A percentile compares a stretch with the other conserved stretches of the same genome.
Evolutionary conservation across 2,113 vertebrate genomes (phyloP).

Genomic region (Oenanthe melanoleuca): DNA sequence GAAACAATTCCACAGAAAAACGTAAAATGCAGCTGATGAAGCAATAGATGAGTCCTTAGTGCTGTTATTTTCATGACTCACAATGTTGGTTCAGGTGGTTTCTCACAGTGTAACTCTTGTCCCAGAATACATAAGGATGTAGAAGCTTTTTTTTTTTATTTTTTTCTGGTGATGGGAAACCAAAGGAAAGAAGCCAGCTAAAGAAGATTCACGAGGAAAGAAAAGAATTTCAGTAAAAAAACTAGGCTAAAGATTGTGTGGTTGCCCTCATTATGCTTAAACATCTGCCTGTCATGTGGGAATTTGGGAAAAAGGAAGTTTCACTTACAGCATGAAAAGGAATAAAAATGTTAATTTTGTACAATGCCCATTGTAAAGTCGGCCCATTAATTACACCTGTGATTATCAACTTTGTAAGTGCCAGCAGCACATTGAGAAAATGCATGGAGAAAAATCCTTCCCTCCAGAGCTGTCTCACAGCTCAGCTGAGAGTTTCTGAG

Average conservation of each 20-base stretch:
- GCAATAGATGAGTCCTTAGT: background rate
- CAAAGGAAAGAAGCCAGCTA: background rate
- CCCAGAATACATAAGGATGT: background rate
- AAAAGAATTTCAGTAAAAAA: background rate
- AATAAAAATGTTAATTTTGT: background rate
- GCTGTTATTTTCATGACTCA: background rate
- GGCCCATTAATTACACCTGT: background rate
- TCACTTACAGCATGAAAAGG: background rate
- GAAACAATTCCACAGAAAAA: slow-evolving; percentile 35
- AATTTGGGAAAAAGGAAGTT: background rate
- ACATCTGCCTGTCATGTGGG: background rate
- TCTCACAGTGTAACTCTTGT: background rate
- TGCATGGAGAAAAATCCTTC: background rate
- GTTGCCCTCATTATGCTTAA: background rate
- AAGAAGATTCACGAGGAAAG: background rate
- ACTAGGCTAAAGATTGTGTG: background rate
- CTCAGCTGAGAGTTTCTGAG: background rate
- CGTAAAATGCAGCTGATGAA: background rate
- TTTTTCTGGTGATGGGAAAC: background rate
- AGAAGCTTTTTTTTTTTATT: background rate
- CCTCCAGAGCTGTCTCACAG: background rate
- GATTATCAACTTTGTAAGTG: background rate
- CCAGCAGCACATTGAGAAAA: background rate
- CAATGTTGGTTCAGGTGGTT: slow-evolving; percentile 42
- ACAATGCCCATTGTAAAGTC: background rate